Evolutionary conservation across 2,797 vertebrate species (phyloP).

Genomic region (Iguana delicatissima): DNA sequence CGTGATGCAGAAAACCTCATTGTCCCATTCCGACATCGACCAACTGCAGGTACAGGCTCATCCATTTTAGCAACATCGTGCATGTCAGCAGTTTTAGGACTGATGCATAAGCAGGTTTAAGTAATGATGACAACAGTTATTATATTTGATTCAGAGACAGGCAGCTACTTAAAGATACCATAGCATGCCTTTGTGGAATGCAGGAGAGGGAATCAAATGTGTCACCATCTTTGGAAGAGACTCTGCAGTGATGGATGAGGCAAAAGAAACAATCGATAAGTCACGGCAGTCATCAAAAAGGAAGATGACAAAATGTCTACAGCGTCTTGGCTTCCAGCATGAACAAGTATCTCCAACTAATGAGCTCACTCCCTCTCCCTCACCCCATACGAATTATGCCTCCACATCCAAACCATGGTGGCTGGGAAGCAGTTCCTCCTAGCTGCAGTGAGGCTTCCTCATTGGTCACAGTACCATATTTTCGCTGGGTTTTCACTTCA

Average conservation of each 20-base stretch:
- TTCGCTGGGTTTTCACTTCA: background rate
- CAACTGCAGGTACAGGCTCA: too few relatives aligned
- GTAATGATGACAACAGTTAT: background rate
- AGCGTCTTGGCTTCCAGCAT: slow-evolving; percentile 9
- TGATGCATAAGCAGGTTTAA: background rate
- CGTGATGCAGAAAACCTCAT: too few relatives aligned
- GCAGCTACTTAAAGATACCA: background rate
- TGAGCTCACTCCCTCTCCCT: background rate
- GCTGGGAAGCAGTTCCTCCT: background rate
- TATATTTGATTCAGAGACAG: background rate
- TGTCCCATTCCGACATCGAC: background rate
- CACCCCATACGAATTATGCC: too few relatives aligned
- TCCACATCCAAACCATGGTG: background rate
- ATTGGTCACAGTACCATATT: background rate
- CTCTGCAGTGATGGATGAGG: slow-evolving; percentile 20
- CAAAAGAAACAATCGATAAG: slow-evolving; percentile 5
- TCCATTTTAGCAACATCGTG: background rate
- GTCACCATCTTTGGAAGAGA: background rate
- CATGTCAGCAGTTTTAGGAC: background rate
- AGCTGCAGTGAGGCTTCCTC: too few relatives aligned
- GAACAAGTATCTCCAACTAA: slow-evolving; percentile 10
- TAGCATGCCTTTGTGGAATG: background rate
- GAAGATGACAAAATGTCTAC: slow-evolving; percentile 19
- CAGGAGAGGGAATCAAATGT: background rate
- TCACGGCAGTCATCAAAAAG: slow-evolving; percentile 3